Base-by-base conservation (phyloP, 2,113 vertebrate genomes). In the Corvus cornix region DNA sequence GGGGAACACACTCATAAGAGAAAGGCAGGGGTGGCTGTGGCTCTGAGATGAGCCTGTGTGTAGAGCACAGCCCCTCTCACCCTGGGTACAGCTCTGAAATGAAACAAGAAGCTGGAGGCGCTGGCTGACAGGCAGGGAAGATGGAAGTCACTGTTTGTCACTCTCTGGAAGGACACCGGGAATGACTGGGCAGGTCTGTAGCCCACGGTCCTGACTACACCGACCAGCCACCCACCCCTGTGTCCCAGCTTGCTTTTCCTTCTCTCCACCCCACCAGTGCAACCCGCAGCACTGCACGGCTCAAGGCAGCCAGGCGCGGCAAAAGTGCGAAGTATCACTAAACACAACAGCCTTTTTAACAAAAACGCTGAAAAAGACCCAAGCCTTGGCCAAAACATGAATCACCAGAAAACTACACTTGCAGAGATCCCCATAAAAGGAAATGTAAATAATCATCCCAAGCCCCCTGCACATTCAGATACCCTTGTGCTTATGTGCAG, bases 351-450 rank as follows among this genome's bases (percentile, higher is more conserved):
- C 1, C 27, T 64, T 87, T 52, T 52, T 33, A 75, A 62, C 18
- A 41, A 75, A 90, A 92, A 84, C 68, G 77, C 44, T 84, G 79
- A 33, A 75, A 88, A 75, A 87, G 49, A n/a, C 84, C 75, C 51
- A 13, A 90, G 37, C 35, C 90, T 74, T 16, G 85, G 79, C 52
- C 92, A 89, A 90, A 90, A 82, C 69, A 44, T 92, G 92, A 95
- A 96, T 95, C 94, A 92, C 76, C 56, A 62, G 30, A 75, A 87
- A 86, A 33, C 77, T 72, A 10, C 68, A 86, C 79, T 94, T 59
- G 24, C 44, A 68, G 83, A 95, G 84, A 95, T 93, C 69, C 74
- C 95, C 94, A 79, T 91, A 95, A 95, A 96, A 93, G 96, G 96
- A 41, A 56, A 93, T 95, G 11, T 52, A 76, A 93, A 86, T 49